Base-by-base conservation (phyloP, 2,888 invertebrate genomes). In the Scaptomyza cyrtandrae region DNA sequence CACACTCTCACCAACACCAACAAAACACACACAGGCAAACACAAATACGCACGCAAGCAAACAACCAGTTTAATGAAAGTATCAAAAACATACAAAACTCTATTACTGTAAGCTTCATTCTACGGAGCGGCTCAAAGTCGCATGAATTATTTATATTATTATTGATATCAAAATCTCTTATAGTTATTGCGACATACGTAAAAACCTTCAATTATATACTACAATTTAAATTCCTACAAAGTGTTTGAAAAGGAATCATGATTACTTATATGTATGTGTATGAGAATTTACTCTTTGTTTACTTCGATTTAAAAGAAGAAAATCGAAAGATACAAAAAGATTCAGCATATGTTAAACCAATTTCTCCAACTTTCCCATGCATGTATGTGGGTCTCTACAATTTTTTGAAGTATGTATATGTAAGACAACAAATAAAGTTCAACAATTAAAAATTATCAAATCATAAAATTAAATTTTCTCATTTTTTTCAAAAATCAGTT, bases 391-490 rank as follows among this genome's bases (percentile, higher is more conserved):
- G 89, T 69, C 58, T 85, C 14, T 39, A 9, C 68, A 59, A 69
- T 66, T 87, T 83, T 76, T 77, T 89, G 86, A 85, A 88, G 61
- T 89, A 89, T 71, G 66, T 89, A 75, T 61, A 71, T 79, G 71
- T 89, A 87, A 83, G 89, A 62, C 82, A 77, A 71, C 54, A 89
- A 83, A 89, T 83, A 83, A 83, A 83, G 83, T 83, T 89, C 82
- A 83, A 83, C 82, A 85, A 89, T 89, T 85, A 61, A 39, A 82
- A 86, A 70, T 66, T 72, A 68, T 58, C 43, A 45, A 74, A 33
- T 31, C 19, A 41, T 13, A 35, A 43, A 50, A 19, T 33, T 1
- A 2, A 19, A 7, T 19, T 6, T 33, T 19, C 14, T 10, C 6
- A 27, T 9, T 29, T 24, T 1, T 33, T 1, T 6, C 31, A 11